Conservation (phyloP, 2,113 vertebrate species). For the Oncorhynchus masou region DNA sequence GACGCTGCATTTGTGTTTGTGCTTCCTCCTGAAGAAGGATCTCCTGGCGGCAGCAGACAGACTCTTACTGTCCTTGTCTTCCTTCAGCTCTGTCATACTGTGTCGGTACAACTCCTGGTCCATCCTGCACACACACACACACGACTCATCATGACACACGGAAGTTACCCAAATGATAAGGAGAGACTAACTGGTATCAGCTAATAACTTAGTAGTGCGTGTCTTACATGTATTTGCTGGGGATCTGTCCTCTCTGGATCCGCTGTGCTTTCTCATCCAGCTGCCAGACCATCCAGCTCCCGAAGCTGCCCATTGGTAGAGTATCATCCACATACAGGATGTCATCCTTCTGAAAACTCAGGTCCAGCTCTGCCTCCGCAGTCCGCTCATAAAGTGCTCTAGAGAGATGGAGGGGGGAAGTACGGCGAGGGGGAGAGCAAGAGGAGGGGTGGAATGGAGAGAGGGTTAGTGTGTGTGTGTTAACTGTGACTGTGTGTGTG, state of each 20-base stretch:
- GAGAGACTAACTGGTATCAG: no score
- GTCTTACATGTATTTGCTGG: constrained; percentile 97
- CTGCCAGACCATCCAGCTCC: constrained; percentile 98
- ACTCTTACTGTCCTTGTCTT: constrained; percentile 85
- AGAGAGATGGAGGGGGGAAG: constrained; percentile 23
- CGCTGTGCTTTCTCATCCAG: constrained; percentile 95
- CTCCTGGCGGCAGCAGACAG: constrained; percentile 91
- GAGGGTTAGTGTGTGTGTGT: neutral
- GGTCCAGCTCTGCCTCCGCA: constrained; percentile 88
- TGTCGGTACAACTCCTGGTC: constrained; percentile 97
- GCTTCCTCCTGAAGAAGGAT: constrained; percentile 94
- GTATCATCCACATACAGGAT: constrained; percentile 97
- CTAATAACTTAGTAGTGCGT: neutral
- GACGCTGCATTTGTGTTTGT: constrained; percentile 95
- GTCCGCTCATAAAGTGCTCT: constrained; percentile 95
- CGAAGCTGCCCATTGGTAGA: constrained; percentile 91
- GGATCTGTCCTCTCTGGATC: constrained; percentile 94
- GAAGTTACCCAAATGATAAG: no score
- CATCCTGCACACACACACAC: constrained; percentile 78
- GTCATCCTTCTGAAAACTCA: constrained; percentile 97
- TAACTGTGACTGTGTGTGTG: neutral
- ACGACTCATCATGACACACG: no score
- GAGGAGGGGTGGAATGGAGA: neutral
- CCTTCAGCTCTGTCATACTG: constrained; percentile 92
- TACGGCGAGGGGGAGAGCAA: neutral